Evolutionary conservation across 1,140 invertebrate species (phyloP), one percentile per base, ranked within the genome.

Genomic region (Lepidurus packardi): DNA sequence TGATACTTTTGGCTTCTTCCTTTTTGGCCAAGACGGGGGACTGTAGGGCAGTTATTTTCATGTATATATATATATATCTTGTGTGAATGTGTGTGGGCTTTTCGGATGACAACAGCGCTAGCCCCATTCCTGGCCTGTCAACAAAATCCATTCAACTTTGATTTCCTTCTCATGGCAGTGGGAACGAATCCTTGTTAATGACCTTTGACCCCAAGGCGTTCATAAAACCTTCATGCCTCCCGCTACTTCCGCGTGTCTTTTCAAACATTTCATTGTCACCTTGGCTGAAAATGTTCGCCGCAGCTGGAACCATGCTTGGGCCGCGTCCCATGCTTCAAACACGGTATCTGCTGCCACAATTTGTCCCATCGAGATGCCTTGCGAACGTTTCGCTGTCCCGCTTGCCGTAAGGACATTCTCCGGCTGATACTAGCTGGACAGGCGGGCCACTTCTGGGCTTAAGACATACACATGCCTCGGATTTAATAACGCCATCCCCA

Each of bases 251-350:
- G 21, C 53, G 53, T 65, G 53, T 65, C 53, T 65, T 65, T 65
- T 65, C 53, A 65, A 65, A 65, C 53, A 65, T 65, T 65, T 65
- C 53, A 65, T 65, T 65, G 53, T n/a, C 53, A 65, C 53, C 53
- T 65, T 21, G 8, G 53, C 34, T 65, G 53, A 65, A 65, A 13
- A 16, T n/a, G 16, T 65, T n/a, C 16, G 21, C 53, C 53, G 21
- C 53, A 65, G 53, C 53, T 65, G 53, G 53, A 21, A 7, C 53
- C 53, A 65, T 1, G 21, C 53, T 65, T 21, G 53, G 16, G 53
- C 34, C 34, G 34, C 34, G 34, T 34, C 34, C 34, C 34, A 4
- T 34, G 34, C 34, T 34, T 34, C 34, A 34, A 34, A 34, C 34
- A 0, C 34, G 34, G 2, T 3, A 2, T 34, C 34, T 34, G 34